phyloP scores from a whole-genome alignment of 1,140 invertebrate genomes.

The Heliconius melpomene region DNA sequence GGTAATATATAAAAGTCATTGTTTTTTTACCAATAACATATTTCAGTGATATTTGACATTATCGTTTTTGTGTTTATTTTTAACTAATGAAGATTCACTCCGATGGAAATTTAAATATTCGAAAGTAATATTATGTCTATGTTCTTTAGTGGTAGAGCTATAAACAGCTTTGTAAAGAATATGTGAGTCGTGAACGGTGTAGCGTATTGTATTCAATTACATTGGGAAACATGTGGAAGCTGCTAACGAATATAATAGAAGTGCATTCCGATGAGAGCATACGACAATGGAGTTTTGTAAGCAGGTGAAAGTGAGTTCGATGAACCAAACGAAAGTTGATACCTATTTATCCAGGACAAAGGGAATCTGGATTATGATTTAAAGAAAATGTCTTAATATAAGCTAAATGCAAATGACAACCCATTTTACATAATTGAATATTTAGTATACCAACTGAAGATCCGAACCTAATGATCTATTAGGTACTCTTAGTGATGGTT shows the following conservation, averaged over 20 bases:
- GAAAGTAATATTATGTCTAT: not conserved
- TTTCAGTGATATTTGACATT: not conserved
- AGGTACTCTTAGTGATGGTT: not conserved
- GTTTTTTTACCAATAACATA: not conserved
- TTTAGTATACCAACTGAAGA: too few relatives aligned
- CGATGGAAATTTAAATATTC: not conserved
- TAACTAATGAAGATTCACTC: not conserved
- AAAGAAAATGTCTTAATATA: not conserved
- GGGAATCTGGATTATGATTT: slow-evolving; percentile 47
- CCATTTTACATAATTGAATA: not conserved
- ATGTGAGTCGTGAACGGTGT: slow-evolving; percentile 13
- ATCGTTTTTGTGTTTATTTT: not conserved
- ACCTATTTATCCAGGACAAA: slow-evolving; percentile 40
- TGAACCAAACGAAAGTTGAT: slow-evolving; percentile 72
- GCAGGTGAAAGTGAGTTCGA: slow-evolving; percentile 78
- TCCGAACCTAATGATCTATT: too few relatives aligned
- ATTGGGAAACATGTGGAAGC: slow-evolving; percentile 52
- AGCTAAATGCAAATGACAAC: not conserved
- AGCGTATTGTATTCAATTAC: slow-evolving; percentile 29
- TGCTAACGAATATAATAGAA: slow-evolving; percentile 71
- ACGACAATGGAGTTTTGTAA: slow-evolving; percentile 64
- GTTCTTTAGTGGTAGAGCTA: not conserved
- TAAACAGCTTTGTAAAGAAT: slow-evolving; percentile 12
- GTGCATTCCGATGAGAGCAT: slow-evolving; percentile 71
- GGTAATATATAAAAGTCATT: not conserved